phyloP scores from a whole-genome alignment of 2,113 vertebrate species.

The Dipodomys spectabilis region DNA sequence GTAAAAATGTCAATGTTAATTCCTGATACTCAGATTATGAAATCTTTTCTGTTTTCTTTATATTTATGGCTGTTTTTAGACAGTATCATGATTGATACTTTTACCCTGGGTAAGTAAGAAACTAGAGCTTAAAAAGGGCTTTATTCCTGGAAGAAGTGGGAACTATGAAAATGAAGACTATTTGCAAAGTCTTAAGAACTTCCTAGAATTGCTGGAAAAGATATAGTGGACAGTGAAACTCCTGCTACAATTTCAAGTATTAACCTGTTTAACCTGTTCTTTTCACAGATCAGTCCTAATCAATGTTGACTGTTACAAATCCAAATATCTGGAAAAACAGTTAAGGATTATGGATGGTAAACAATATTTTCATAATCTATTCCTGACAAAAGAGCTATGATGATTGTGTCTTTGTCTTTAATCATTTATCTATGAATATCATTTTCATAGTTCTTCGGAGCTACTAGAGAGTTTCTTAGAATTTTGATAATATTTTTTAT shows the following conservation, averaged over 20 bases:
- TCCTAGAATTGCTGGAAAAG: background rate
- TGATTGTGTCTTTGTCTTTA: background rate
- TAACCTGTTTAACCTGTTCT: background rate
- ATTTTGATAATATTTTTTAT: background rate
- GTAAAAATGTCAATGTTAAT: background rate
- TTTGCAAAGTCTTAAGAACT: background rate
- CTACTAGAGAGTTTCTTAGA: background rate
- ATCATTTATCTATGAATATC: background rate
- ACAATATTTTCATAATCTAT: background rate
- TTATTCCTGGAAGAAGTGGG: background rate
- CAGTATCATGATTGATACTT: background rate
- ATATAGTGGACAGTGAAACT: background rate
- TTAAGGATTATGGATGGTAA: background rate
- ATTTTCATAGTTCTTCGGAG: background rate
- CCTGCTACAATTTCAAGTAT: background rate
- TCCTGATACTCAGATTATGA: background rate
- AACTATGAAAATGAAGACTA: slow-evolving; percentile 5
- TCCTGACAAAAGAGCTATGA: background rate
- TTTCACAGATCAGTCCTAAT: background rate
- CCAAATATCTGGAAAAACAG: background rate
- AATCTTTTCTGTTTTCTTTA: background rate
- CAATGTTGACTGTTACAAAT: background rate
- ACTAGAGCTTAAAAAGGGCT: background rate
- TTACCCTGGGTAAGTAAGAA: slow-evolving; percentile 6
- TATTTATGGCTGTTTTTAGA: background rate